Base-by-base conservation (phyloP, 2,888 invertebrate species). In the Serripes groenlandicus region DNA sequence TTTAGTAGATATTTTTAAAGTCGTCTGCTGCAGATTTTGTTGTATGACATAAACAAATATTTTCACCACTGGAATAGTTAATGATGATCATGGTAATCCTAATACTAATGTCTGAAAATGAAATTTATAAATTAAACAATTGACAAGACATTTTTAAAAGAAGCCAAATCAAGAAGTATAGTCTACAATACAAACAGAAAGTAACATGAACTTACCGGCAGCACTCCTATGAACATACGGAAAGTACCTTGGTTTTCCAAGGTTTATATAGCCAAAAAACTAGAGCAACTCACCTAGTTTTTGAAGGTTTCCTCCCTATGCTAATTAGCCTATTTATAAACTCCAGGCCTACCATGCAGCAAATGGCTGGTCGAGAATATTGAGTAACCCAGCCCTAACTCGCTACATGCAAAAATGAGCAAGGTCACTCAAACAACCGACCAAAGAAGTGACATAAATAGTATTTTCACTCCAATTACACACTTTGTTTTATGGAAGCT, bases 221-320 rank as follows among this genome's bases (percentile, higher is more conserved):
- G 32, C 11, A 34, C 23, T 28, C 18, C 42, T 28, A 35, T 23
- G 66, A 66, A 28, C 21, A 34, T 18, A 15, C 23, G 23, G 66
- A 21, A 30, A 15, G 35, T n/a, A 42, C 9, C 1, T 15, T 3
- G 56, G 11, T 56, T 56, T 5, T 9, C 26, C 42, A 21, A 9
- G 2, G 58, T 32, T 66, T 75, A 75, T 75, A 75, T 68, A 68
- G 74, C 26, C 30, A 18, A 71, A 78, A n/a, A 84, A 78, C 62
- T 80, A 77, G 83, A 74, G 69, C 84, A 84, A 78, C 78, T 78
- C 52, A 84, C 84, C 78, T 75, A 81, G 37, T 78, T 84, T 77
- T 71, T 54, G 32, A 32, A 54, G 35, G 49, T 35, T 30, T 87
- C 75, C 94, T 94, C 54, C 94, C 94, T 42, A 66, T 66, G 66